A percentile compares a stretch with the other conserved stretches of the same genome.
Conservation (phyloP, 2,797 vertebrate genomes). For the Notamacropus eugenii region DNA sequence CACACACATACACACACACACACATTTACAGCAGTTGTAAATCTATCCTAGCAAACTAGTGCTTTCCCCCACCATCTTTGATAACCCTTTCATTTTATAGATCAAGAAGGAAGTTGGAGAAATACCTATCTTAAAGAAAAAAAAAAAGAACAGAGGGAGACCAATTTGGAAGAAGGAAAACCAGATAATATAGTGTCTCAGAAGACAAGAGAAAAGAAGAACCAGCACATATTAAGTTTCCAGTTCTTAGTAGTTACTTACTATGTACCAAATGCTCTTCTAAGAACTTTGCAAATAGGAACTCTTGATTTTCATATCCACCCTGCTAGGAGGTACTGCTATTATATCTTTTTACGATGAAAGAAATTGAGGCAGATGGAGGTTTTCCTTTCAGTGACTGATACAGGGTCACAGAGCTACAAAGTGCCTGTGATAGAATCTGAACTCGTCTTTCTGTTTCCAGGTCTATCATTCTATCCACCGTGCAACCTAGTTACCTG, state of each 20-base stretch:
- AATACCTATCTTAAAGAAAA: background rate
- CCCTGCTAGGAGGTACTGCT: background rate
- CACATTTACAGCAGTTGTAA: background rate
- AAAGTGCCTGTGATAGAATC: background rate
- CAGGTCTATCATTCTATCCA: background rate
- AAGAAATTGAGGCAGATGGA: background rate
- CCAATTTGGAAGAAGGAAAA: background rate
- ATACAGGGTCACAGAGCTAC: no score
- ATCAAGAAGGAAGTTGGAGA: background rate
- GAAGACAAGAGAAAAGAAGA: background rate
- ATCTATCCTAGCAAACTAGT: background rate
- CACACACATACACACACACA: no score
- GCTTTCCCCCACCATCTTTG: background rate
- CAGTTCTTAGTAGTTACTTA: background rate
- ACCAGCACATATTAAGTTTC: background rate
- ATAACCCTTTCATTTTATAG: background rate
- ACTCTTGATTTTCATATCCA: background rate
- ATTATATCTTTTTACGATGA: background rate
- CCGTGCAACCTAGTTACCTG: background rate
- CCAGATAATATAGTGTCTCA: background rate
- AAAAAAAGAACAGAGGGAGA: background rate
- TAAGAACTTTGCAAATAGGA: background rate
- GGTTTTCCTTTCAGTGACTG: no score
- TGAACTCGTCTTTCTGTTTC: background rate
- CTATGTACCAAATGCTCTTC: background rate